Evolutionary conservation across 1,140 invertebrate genomes (phyloP).

Genomic region (Tetramorium simillimum): DNA sequence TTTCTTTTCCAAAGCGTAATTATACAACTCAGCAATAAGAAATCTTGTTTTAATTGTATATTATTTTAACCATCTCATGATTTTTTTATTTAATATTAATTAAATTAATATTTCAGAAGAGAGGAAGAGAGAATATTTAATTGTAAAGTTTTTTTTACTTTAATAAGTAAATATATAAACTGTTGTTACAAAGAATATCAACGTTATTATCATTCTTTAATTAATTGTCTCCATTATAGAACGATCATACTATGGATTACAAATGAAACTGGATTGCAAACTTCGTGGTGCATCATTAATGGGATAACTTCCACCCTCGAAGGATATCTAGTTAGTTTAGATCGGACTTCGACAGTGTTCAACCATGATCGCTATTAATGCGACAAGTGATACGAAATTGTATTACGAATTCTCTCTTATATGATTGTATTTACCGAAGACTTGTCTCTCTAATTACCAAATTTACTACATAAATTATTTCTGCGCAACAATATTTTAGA

Average conservation of each 20-base stretch:
- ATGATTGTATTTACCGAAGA: neutral
- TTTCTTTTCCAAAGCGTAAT: neutral
- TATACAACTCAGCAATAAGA: neutral
- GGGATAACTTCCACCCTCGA: slow-evolving; percentile 50
- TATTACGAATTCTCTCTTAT: neutral
- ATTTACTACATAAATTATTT: neutral
- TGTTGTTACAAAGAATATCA: neutral
- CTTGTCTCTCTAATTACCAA: neutral
- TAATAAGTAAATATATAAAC: neutral
- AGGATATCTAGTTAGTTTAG: slow-evolving; percentile 58
- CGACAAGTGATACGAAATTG: slow-evolving; percentile 27
- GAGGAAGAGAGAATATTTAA: neutral
- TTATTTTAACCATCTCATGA: neutral
- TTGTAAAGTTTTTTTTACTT: neutral
- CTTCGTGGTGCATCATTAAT: slow-evolving; percentile 54
- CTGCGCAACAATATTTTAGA: neutral
- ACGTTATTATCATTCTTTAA: slow-evolving; percentile 25
- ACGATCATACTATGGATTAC: slow-evolving; percentile 30
- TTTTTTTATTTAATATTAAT: neutral
- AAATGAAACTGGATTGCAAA: slow-evolving; percentile 43
- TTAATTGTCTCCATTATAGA: slow-evolving; percentile 30
- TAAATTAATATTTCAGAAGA: neutral
- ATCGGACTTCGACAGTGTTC: slow-evolving; percentile 43
- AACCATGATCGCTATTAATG: slow-evolving; percentile 47
- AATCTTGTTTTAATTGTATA: neutral